phyloP scores from a whole-genome alignment of 2,888 invertebrate genomes.

The Cataglyphis livida region DNA sequence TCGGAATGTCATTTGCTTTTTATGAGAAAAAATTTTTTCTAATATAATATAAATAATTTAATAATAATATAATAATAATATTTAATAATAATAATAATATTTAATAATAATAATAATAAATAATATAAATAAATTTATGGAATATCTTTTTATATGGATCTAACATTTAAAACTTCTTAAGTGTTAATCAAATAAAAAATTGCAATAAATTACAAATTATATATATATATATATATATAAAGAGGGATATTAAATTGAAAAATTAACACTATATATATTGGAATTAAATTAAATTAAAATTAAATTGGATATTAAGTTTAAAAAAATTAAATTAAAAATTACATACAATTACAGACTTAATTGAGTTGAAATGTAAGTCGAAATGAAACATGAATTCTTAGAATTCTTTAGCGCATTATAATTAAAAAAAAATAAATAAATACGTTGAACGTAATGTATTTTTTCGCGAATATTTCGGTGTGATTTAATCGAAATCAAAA shows the following conservation, averaged over 20 bases:
- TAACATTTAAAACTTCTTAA: neutral
- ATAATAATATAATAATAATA: too few relatives aligned
- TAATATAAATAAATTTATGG: neutral
- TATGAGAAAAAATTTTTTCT: neutral
- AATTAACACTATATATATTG: neutral
- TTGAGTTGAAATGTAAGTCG: neutral
- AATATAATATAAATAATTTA: neutral
- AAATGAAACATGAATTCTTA: neutral
- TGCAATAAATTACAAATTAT: neutral
- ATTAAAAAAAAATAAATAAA: neutral
- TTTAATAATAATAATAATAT: too few relatives aligned
- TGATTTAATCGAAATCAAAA: slow-evolving; percentile 49
- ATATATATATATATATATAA: neutral
- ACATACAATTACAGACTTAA: neutral
- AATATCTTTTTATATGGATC: neutral
- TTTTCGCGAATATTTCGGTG: neutral
- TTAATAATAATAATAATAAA: too few relatives aligned
- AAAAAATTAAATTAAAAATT: neutral
- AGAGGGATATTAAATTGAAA: neutral
- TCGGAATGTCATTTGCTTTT: neutral
- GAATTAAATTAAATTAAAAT: neutral
- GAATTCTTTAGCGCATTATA: neutral
- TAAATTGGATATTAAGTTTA: neutral
- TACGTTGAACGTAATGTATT: neutral
- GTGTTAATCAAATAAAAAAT: neutral